Conservation (phyloP, 2,888 invertebrate genomes). For the Himalopsyche japonica region DNA sequence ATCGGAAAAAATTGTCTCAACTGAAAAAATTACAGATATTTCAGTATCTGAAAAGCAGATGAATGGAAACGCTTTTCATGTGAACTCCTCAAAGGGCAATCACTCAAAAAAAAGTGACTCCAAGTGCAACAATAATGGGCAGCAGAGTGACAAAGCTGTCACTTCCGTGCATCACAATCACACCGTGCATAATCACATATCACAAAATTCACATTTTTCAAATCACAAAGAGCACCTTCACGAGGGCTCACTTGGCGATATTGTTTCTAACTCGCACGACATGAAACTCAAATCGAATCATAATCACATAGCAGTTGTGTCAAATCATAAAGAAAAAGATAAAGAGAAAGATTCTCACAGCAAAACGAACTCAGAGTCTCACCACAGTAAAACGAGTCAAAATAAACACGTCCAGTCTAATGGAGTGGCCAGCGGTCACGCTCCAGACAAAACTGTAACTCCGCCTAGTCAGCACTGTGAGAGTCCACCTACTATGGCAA, state of each 20-base stretch:
- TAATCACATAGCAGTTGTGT: conserved; percentile 9
- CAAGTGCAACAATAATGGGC: conserved; percentile 15
- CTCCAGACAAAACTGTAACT: background rate
- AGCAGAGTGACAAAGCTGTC: conserved; percentile 28
- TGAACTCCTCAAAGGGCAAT: conserved; percentile 23
- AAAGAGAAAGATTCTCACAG: conserved; percentile 18
- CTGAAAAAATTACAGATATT: conserved; percentile 25
- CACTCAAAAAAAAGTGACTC: conserved; percentile 23
- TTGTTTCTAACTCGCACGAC: background rate
- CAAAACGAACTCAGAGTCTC: conserved; percentile 9
- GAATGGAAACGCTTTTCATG: conserved; percentile 35
- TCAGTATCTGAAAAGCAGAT: conserved; percentile 31
- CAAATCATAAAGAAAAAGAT: conserved; percentile 19
- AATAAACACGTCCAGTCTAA: conserved; percentile 33
- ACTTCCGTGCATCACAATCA: conserved; percentile 34
- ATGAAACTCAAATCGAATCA: conserved; percentile 27
- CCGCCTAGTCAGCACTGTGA: background rate
- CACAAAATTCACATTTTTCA: background rate
- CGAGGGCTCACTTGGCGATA: background rate
- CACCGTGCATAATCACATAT: conserved; percentile 8
- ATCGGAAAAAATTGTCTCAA: conserved; percentile 16
- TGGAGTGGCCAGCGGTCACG: conserved; percentile 17
- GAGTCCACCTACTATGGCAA: background rate
- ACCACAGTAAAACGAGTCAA: conserved; percentile 11
- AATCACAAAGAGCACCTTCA: conserved; percentile 15